A percentile compares a stretch with the other conserved stretches of the same genome.
Conservation (phyloP, 1,140 invertebrate genomes). For the Zaprionus capensis region DNA sequence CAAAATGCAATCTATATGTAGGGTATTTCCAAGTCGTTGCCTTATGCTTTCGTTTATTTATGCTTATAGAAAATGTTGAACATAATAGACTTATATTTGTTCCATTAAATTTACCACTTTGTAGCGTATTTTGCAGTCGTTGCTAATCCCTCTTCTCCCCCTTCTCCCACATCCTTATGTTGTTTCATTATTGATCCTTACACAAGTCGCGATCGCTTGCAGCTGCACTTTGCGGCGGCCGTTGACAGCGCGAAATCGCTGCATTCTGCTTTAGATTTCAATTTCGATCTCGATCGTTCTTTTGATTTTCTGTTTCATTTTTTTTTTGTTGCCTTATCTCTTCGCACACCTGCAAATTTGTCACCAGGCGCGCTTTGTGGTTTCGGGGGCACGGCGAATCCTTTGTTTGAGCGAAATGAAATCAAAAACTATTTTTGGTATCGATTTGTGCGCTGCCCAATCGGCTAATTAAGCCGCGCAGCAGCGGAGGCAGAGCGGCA, state of each 20-base stretch:
- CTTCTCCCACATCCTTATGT: background rate
- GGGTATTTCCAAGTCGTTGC: too few species aligned
- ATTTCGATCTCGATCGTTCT: background rate
- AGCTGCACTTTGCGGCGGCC: constrained; percentile 8
- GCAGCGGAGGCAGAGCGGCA: background rate
- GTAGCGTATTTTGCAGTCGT: background rate
- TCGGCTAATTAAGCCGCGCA: constrained; percentile 9
- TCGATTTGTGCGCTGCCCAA: constrained; percentile 1
- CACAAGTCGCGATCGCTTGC: constrained; percentile 20
- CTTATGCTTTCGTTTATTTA: too few species aligned
- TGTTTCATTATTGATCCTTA: constrained; percentile 41
- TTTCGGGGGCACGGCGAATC: constrained; percentile 31
- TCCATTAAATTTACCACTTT: background rate
- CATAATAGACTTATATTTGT: background rate
- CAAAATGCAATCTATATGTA: too few species aligned
- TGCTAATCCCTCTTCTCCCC: background rate
- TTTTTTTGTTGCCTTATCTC: background rate
- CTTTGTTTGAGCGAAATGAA: constrained; percentile 17
- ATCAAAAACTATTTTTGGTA: constrained; percentile 36
- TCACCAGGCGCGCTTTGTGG: background rate
- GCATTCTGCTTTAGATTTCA: constrained; percentile 3
- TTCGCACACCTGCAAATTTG: constrained; percentile 10
- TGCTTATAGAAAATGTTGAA: background rate
- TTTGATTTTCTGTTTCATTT: constrained; percentile 3
- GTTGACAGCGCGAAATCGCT: constrained; percentile 9